Conservation (phyloP, 2,797 vertebrate genomes). For the Poeciliopsis infans region DNA sequence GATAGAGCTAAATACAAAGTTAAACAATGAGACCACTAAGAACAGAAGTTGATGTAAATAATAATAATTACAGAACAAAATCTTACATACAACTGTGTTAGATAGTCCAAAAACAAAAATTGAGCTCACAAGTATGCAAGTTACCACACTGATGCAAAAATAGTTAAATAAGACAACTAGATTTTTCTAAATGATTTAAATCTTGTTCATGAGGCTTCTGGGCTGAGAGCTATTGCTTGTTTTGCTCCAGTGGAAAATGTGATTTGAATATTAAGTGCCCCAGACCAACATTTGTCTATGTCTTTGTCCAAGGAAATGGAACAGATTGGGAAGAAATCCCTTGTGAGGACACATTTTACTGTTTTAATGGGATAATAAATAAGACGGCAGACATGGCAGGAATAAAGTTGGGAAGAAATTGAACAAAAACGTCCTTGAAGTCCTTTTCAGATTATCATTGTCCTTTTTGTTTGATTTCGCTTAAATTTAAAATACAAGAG, state of each 20-base stretch:
- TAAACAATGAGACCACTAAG: neutral
- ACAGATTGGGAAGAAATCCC: neutral
- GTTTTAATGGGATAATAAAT: neutral
- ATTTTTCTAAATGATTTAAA: neutral
- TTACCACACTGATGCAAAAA: neutral
- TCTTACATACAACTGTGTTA: neutral
- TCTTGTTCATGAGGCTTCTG: neutral
- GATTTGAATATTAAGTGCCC: constrained; percentile 14
- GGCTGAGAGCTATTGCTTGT: neutral
- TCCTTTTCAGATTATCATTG: no score
- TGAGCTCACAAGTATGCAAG: neutral
- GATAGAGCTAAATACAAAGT: neutral
- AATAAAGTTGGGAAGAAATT: neutral
- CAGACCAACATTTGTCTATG: neutral
- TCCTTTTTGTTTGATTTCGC: neutral
- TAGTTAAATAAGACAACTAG: neutral
- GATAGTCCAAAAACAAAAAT: neutral
- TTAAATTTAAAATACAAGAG: neutral
- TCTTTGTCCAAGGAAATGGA: neutral
- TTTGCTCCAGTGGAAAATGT: constrained; percentile 5
- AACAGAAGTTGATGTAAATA: neutral
- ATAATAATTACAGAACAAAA: neutral
- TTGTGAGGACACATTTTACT: neutral
- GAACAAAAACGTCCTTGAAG: no score
- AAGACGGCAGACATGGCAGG: neutral